Conservation (phyloP, 2,113 vertebrate genomes). For the Charadrius vociferus region DNA sequence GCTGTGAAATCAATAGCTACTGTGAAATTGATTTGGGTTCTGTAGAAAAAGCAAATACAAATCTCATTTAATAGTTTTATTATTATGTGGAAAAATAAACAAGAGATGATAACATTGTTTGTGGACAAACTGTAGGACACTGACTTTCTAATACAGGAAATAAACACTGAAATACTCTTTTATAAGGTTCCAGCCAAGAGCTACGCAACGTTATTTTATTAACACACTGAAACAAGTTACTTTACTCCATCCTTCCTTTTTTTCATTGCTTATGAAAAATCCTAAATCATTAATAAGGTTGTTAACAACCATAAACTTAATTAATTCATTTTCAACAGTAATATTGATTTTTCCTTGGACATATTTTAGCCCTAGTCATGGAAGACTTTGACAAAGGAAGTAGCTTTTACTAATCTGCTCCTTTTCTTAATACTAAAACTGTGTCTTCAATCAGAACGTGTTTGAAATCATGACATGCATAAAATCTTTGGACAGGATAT, state of each 20-base stretch:
- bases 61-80: constrained; percentile 1
- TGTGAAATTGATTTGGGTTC: constrained; percentile 99
- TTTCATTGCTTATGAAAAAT: background rate
- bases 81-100: background rate
- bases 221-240: background rate
- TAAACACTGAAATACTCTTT: background rate
- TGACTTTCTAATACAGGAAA: background rate
- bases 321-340: background rate
- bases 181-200: background rate
- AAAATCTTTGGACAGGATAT: background rate
- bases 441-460: background rate
- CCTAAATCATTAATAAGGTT: background rate
- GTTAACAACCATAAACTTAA: background rate
- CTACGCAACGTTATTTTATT: background rate
- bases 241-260: background rate
- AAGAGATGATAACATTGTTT: background rate
- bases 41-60: constrained; percentile 76
- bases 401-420: background rate
- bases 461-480: background rate
- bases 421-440: background rate
- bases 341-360: background rate
- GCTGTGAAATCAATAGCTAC: constrained; percentile 99
- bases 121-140: background rate
- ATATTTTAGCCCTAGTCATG: background rate
- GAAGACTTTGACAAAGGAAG: background rate